Evolutionary conservation across 2,113 vertebrate genomes (phyloP), one percentile per base, ranked within the genome.

Genomic region (Chamaetylas fuelleborni): DNA sequence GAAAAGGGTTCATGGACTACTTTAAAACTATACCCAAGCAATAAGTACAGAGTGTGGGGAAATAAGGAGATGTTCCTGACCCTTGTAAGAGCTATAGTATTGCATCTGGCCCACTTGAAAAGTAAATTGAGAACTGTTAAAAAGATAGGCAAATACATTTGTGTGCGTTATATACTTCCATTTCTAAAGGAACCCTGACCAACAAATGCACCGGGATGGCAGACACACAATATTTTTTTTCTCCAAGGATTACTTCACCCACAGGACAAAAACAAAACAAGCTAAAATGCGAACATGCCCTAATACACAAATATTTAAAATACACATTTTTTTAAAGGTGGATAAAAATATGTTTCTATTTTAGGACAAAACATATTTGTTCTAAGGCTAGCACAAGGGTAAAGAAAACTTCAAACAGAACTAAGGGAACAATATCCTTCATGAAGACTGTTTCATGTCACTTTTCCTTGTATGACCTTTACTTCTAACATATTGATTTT

Each of bases 1-100:
- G 98, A 97, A 98, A 98, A 98, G 97, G 97, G 98, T 99, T 99
- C 98, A 99, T 98, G 97, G 98, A 98, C 98, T 98, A 98, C 98
- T 98, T 98, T 98, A 98, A 98, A 98, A 96, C 98, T 98, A 98
- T 97, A 97, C 97, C 98, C 97, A 97, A 97, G 98, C 97, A 98
- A 89, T 97, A 97, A 97, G 97, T 86, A 95, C 62, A 93, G 97
- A 97, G 97, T 96, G 96, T 97, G 92, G 93, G 93, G 93, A 97
- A 97, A 95, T 97, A 97, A 97, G 97, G 96, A 97, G 96, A 96
- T 95, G 94, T 95, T 97, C 97, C 97, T 97, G 97, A 97, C 97
- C 97, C 97, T 97, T 97, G 97, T 97, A 97, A 97, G 97, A 96
- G 93, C 96, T 95, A 97, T 95, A 97, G 97, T 91, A 86, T 97